A percentile compares a stretch with the other conserved stretches of the same genome.
These are phyloP conservation scores for Elmis aenea DNA, from an alignment of 2,888 invertebrate species.

Conservation along the genomic window DNA sequence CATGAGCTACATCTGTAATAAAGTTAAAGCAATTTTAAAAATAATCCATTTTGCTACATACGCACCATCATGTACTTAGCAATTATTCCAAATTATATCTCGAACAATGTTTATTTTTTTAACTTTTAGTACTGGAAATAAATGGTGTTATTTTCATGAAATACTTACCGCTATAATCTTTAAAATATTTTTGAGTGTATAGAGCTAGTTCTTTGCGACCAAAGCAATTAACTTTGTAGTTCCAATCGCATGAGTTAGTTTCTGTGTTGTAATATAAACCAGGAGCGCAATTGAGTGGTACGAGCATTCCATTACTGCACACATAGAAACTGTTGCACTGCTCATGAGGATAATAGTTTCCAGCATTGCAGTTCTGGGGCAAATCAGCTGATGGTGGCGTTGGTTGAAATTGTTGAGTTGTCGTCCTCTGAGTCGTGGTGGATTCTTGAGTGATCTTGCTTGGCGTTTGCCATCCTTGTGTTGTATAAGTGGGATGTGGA, in stretches of 20 bases:
- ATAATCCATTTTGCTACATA: no score
- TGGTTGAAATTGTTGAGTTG: constrained; percentile 18
- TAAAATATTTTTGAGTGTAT: constrained; percentile 15
- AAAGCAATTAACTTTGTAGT: constrained; percentile 58
- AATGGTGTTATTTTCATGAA: not conserved
- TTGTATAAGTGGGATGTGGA: constrained; percentile 30
- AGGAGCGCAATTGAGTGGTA: constrained; percentile 68
- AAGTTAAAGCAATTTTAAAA: no score
- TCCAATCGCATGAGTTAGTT: constrained; percentile 71
- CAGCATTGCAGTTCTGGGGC: constrained; percentile 54
- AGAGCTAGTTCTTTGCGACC: constrained; percentile 25
- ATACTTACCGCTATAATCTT: constrained; percentile 9
- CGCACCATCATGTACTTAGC: no score
- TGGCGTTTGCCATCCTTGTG: constrained; percentile 31
- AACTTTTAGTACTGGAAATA: not conserved
- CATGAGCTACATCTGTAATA: constrained; percentile 21
- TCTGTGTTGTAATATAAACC: constrained; percentile 69
- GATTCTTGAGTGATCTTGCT: constrained; percentile 18
- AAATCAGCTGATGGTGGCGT: constrained; percentile 3
- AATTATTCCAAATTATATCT: not conserved
- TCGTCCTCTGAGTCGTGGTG: constrained; percentile 8
- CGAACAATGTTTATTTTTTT: not conserved
- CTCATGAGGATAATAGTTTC: constrained; percentile 69
- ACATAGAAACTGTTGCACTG: constrained; percentile 71
- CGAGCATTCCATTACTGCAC: constrained; percentile 68